phyloP scores from a whole-genome alignment of 2,888 invertebrate genomes.

The Celastrina argiolus region DNA sequence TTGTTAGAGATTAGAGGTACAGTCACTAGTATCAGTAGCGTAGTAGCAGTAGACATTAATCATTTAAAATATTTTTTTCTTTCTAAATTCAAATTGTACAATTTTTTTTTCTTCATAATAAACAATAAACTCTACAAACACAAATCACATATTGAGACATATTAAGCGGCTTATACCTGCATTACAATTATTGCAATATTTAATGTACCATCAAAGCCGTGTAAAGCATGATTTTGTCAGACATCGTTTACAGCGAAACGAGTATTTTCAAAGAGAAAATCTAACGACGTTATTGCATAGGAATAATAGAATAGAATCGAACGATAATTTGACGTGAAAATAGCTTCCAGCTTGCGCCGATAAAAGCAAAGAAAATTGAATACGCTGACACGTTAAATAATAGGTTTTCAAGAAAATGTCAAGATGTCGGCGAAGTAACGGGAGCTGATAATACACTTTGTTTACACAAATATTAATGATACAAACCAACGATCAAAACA shows the following conservation, averaged over 20 bases:
- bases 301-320: conserved; percentile 8
- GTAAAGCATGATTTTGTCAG: not conserved
- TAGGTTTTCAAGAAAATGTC: conserved; percentile 3
- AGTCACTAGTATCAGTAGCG: no score
- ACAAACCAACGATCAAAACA: not conserved
- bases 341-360: not conserved
- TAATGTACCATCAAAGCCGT: not conserved
- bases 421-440: not conserved
- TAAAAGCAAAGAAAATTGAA: conserved; percentile 13
- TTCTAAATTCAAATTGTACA: no score
- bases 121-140: no score
- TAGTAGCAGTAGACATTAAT: no score
- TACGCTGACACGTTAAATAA: conserved; percentile 9
- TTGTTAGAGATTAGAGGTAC: no score
- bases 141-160: no score
- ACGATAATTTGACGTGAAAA: conserved; percentile 9
- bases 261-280: not conserved
- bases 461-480: not conserved
- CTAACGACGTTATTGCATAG: not conserved
- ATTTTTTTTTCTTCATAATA: no score
- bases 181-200: no score
- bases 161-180: no score
- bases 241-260: not conserved
- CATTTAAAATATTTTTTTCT: no score
- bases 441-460: not conserved